Evolutionary conservation across 1,140 invertebrate species (phyloP), one percentile per base, ranked within the genome.

Genomic region (Trichomalopsis sarcophagae): DNA sequence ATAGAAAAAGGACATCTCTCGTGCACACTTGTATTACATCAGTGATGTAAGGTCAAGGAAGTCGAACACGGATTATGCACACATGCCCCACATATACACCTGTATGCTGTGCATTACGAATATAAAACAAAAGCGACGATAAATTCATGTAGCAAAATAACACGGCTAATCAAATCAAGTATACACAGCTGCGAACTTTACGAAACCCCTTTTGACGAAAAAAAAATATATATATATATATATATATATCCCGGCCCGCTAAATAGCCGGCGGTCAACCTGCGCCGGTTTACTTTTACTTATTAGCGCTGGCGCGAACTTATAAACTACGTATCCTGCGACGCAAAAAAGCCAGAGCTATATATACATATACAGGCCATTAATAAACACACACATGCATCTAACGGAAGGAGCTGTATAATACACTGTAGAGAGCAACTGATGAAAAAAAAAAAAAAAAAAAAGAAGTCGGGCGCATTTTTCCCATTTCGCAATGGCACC

Each of bases 401-500:
- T 50, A 44, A 1, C 47, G 47, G 14, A 4, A 50, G 47, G 11
- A 17, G 47, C 13, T n/a, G n/a, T 62, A 62, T 62, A 27, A 27
- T 27, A 62, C 14, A 27, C 23, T 13, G 27, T 9, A 73, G 13
- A 62, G 17, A n/a, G 23, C 14, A 27, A 36, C 33, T 36, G 33
- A 33, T 4, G 27, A 27, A 27, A 55, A 36, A 50, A 23, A 73
- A 71, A 27, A 27, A 55, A 36, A 50, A 23, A 73, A 71, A 40
- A 30, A 74, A 27, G 7, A 40, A 75, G 68, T 30, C 68, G 68
- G 68, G 68, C 30, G 74, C 55, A 77, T 82, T 82, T 75, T 82
- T 82, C 47, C 6, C 33, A 77, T 84, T 84, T 84, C 66, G 66
- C 62, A 84, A 84, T 40, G 14, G 27, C 30, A 62, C 40, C 33